These are phyloP conservation scores for Pachliopta kotzebuea DNA, from an alignment of 2,888 invertebrate species.

Conservation along the genomic window DNA sequence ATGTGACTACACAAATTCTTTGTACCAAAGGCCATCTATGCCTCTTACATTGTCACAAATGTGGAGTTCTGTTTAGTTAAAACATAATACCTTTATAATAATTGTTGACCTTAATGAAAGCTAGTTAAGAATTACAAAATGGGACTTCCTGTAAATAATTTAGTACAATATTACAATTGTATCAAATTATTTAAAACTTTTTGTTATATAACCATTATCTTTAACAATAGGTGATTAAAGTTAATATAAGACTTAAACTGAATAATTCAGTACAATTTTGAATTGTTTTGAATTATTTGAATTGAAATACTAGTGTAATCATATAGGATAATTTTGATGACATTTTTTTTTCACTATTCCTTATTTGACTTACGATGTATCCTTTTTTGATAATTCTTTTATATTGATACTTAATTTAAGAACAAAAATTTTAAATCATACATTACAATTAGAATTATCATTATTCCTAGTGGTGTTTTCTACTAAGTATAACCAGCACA, in stretches of 20 bases:
- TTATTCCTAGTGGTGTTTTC: too few species aligned
- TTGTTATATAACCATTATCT: neutral
- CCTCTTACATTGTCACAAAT: slow-evolving; percentile 40
- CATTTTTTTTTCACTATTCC: too few species aligned
- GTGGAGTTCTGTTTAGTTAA: slow-evolving; percentile 40
- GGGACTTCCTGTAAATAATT: neutral
- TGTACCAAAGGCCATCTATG: slow-evolving; percentile 44
- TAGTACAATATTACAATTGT: neutral
- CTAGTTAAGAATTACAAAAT: neutral
- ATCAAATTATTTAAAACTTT: neutral
- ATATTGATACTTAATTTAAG: neutral
- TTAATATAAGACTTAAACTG: neutral
- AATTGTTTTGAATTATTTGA: slow-evolving; percentile 33
- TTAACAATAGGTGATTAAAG: neutral
- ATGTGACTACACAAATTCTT: slow-evolving; percentile 48
- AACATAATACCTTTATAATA: neutral
- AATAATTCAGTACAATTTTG: slow-evolving; percentile 34
- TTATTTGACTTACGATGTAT: too few species aligned
- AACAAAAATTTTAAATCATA: slow-evolving; percentile 23
- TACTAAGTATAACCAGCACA: too few species aligned
- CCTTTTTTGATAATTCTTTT: too few species aligned
- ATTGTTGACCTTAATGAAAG: neutral
- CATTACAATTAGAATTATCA: too few species aligned
- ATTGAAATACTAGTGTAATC: too few species aligned
- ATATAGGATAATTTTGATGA: too few species aligned